Base-by-base conservation (phyloP, 2,797 vertebrate species). In the Anabas testudineus region DNA sequence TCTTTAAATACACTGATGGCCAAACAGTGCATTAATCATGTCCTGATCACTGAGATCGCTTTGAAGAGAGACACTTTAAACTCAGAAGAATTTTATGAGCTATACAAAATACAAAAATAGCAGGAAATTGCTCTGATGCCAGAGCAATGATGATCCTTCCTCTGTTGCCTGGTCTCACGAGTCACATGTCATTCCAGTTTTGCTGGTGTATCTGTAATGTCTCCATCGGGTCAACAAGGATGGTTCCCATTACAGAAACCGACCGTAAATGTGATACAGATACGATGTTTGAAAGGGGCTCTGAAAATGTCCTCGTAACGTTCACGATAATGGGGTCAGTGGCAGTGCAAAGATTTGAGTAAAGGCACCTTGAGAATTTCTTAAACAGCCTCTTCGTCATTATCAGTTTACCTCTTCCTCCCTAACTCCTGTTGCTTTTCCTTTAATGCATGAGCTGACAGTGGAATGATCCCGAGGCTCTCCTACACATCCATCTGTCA, bases 371-470 rank as follows among this genome's bases (percentile, higher is more conserved):
- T 37, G 36, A 30, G 57, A 46, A 34, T 41, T 2, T 54, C 39
- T 46, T 37, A 26, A 22, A 7, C 46, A 5, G 18, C 12, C 24
- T 37, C 42, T 15, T 45, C 61, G 48, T 32, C 74, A 80, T 81
- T 69, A 75, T 28, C 49, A 10, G 0, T 28, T 8, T 1, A 5
- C 18, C 30, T 69, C 60, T 47, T 51, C 80, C 69, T 77, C n/a
- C 73, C 55, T 39, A 10, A 49, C 34, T 58, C 52, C 39, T 15
- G 14, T 5, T 10, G 6, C n/a, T 24, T 13, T 43, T 41, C 15
- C 41, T 39, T 42, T 68, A 32, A 79, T 32, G 57, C 43, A 39
- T 39, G 19, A 67, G n/a, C 61, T 34, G 56, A 56, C 65, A 67
- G 60, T n/a, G 3, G 22, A 53, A 13, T 10, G 18, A 48, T 67